A percentile compares a stretch with the other conserved stretches of the same genome.
These are phyloP conservation scores for Cantharis nigra DNA, from an alignment of 2,888 invertebrate species.

Conservation along the genomic window DNA sequence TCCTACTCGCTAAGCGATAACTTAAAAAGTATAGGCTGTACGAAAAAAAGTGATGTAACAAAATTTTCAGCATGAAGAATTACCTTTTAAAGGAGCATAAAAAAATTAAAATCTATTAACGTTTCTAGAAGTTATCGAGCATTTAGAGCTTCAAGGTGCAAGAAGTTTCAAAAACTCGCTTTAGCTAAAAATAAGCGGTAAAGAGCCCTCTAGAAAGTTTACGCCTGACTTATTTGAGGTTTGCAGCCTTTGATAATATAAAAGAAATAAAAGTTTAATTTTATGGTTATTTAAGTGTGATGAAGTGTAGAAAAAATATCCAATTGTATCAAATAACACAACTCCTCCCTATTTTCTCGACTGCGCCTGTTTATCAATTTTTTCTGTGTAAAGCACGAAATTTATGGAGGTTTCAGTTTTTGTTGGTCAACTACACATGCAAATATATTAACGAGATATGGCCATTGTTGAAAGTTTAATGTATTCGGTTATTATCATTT, in stretches of 20 bases:
- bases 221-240: not conserved
- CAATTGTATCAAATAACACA: not conserved
- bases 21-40: not conserved
- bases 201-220: too few relatives aligned
- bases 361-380: not conserved
- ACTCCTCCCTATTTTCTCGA: not conserved
- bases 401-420: not conserved
- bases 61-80: not conserved
- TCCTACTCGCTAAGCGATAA: not conserved
- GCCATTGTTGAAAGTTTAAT: not conserved
- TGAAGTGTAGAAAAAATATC: not conserved
- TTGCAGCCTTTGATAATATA: not conserved
- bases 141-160: not conserved
- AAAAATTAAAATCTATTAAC: not conserved
- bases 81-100: not conserved
- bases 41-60: not conserved
- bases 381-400: not conserved
- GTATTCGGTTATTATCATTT: not conserved
- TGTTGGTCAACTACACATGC: not conserved
- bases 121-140: not conserved
- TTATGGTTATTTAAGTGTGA: not conserved
- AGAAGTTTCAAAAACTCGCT: not conserved
- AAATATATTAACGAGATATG: not conserved
- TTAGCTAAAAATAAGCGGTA: not conserved
- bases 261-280: not conserved